These are phyloP conservation scores for Monochamus saltuarius DNA, from an alignment of 1,140 invertebrate genomes.

Conservation along the genomic window DNA sequence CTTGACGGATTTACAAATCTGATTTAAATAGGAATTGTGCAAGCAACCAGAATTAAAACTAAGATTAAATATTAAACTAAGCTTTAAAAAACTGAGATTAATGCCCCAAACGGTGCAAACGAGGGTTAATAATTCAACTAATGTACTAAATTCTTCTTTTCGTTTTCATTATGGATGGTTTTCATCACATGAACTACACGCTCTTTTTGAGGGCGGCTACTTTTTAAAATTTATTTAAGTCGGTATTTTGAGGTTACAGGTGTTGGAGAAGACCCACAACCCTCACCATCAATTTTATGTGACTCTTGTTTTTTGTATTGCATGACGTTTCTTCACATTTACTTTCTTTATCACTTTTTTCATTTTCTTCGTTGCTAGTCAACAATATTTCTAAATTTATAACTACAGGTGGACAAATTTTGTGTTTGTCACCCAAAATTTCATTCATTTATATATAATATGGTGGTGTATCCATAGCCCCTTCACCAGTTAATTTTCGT, in stretches of 20 bases:
- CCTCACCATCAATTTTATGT: background rate
- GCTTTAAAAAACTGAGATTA: no score
- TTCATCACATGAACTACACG: background rate
- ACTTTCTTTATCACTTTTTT: background rate
- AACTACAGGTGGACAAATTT: conserved; percentile 6
- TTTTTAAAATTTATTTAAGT: background rate
- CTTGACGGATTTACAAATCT: no score
- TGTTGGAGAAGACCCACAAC: background rate
- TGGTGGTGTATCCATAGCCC: conserved; percentile 7
- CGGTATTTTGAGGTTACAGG: background rate
- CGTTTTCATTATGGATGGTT: background rate
- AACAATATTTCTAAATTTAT: background rate
- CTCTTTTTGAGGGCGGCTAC: background rate
- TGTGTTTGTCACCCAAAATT: conserved; percentile 12
- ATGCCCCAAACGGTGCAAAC: no score
- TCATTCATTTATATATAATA: conserved; percentile 15
- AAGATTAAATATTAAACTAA: no score
- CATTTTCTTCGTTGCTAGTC: no score
- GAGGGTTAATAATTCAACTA: no score
- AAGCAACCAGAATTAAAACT: no score
- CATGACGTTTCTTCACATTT: background rate
- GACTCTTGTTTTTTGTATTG: background rate
- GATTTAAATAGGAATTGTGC: no score
- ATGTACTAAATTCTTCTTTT: no score
- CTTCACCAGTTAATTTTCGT: conserved; percentile 10